These are phyloP conservation scores for Phalloptychus januarius DNA, from an alignment of 2,797 vertebrate genomes.

Conservation along the genomic window DNA sequence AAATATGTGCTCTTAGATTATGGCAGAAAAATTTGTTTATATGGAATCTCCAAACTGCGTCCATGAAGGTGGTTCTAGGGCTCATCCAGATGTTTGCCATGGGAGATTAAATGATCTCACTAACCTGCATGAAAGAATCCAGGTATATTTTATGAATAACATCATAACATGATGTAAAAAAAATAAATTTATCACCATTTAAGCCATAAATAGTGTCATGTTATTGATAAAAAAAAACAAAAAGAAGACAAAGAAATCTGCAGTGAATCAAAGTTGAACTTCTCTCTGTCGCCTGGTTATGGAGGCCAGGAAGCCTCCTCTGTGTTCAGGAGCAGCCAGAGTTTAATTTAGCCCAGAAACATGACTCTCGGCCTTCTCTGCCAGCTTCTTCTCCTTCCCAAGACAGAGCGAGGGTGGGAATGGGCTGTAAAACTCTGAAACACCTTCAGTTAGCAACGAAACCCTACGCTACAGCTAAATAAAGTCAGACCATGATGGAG, in stretches of 20 bases:
- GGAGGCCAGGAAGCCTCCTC: conserved; percentile 59
- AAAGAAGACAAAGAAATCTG: neutral
- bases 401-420: conserved; percentile 5
- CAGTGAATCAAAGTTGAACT: neutral
- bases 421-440: conserved; percentile 10
- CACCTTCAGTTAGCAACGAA: conserved; percentile 11
- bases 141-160: too few relatives aligned
- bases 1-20: too few relatives aligned
- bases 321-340: conserved; percentile 39
- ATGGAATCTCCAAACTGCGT: too few relatives aligned
- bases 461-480: neutral
- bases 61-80: too few relatives aligned
- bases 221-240: neutral
- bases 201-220: conserved; percentile 19
- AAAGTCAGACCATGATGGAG: conserved; percentile 1
- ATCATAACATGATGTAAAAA: too few relatives aligned
- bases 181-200: too few relatives aligned
- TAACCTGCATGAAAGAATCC: too few relatives aligned
- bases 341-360: conserved; percentile 78
- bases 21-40: too few relatives aligned
- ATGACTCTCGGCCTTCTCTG: conserved; percentile 55
- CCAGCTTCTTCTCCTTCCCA: conserved; percentile 55
- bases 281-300: conserved; percentile 10
- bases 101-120: too few relatives aligned
- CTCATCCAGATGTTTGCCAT: too few relatives aligned